A percentile compares a stretch with the other conserved stretches of the same genome.
These are phyloP conservation scores for Lagorchestes hirsutus DNA, from an alignment of 2,797 vertebrate genomes.

Conservation along the genomic window DNA sequence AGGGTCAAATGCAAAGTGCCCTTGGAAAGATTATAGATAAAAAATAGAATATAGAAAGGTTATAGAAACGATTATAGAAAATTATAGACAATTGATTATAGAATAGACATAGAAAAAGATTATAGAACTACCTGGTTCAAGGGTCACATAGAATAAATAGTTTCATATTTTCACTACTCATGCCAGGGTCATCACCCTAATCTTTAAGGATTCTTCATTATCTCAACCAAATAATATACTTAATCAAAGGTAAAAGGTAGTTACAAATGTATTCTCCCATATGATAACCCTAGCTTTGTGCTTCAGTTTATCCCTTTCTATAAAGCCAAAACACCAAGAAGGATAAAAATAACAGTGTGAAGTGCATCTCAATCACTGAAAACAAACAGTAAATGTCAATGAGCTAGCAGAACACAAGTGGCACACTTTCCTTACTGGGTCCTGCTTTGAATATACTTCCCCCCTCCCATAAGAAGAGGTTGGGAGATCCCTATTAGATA, in stretches of 20 bases:
- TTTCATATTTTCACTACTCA: constrained; percentile 12
- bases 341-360: background rate
- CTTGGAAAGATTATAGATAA: background rate
- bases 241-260: background rate
- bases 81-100: too few relatives aligned
- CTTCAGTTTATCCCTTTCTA: background rate
- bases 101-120: too few relatives aligned
- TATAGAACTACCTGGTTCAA: background rate
- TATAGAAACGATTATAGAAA: too few relatives aligned
- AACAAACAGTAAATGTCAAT: background rate
- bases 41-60: too few relatives aligned
- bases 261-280: background rate
- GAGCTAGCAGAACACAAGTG: background rate
- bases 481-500: background rate
- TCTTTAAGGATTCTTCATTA: constrained; percentile 2
- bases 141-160: background rate
- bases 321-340: background rate
- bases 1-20: background rate
- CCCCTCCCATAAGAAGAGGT: background rate
- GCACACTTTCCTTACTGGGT: background rate
- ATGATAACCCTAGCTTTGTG: background rate
- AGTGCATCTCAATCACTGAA: background rate
- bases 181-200: background rate
- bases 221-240: background rate
- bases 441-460: background rate